Percentiles rank a stretch among this genome's conserved stretches.
Conservation (phyloP, 2,113 vertebrate genomes). For the Chinchilla lanigera region DNA sequence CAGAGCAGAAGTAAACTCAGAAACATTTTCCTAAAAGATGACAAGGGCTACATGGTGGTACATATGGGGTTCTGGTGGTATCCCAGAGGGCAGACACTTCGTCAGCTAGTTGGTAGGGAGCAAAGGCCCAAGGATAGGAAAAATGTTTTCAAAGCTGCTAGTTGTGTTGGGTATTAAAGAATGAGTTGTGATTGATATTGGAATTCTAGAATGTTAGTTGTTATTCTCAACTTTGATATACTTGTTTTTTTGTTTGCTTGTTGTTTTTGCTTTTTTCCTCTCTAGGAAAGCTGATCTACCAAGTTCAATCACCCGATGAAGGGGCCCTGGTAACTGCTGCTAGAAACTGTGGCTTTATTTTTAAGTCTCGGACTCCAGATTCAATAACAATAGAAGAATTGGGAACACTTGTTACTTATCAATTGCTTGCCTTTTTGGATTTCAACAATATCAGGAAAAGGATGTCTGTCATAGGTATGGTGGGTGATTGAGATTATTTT, state of each 20-base stretch:
- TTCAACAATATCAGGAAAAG: slow-evolving; percentile 89
- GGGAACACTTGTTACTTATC: slow-evolving; percentile 86
- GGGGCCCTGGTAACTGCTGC: slow-evolving; percentile 89
- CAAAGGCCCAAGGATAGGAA: background rate
- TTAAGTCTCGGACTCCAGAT: slow-evolving; percentile 88
- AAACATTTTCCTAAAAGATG: background rate
- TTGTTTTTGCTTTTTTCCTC: slow-evolving; percentile 25
- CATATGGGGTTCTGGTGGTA: background rate
- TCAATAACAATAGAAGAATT: slow-evolving; percentile 89
- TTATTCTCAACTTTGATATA: background rate
- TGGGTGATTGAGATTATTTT: slow-evolving; percentile 25
- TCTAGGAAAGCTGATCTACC: slow-evolving; percentile 87
- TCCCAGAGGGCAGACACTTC: background rate
- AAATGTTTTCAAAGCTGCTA: background rate
- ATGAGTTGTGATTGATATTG: background rate
- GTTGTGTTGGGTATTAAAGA: background rate
- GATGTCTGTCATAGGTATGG: slow-evolving; percentile 89
- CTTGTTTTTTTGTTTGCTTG: background rate
- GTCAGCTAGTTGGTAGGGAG: background rate
- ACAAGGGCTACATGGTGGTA: background rate
- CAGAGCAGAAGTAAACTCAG: background rate
- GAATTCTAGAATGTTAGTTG: background rate
- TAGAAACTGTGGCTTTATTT: slow-evolving; percentile 88
- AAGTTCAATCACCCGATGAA: slow-evolving; percentile 90
- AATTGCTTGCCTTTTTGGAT: slow-evolving; percentile 89